phyloP scores from a whole-genome alignment of 2,888 invertebrate genomes.

The Branchellion lobata region DNA sequence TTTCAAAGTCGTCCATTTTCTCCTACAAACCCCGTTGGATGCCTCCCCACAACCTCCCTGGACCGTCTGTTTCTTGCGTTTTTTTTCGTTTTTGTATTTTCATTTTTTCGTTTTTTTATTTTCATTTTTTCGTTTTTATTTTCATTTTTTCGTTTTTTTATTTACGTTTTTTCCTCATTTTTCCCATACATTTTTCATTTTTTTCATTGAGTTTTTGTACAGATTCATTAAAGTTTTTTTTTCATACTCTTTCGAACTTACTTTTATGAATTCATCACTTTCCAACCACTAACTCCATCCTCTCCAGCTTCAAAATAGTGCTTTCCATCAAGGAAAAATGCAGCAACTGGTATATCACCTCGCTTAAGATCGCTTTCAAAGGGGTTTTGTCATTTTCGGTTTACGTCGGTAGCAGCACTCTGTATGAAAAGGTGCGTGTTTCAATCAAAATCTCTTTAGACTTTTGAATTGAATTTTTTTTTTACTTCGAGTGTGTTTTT shows the following conservation, averaged over 20 bases:
- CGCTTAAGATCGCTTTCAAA: background rate
- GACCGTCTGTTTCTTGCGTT: background rate
- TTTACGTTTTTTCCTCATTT: no score
- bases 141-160: no score
- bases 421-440: background rate
- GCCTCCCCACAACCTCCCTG: constrained; percentile 12
- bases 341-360: constrained; percentile 12
- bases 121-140: no score
- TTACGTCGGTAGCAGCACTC: background rate
- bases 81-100: no score
- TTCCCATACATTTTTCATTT: no score
- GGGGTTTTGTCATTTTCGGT: constrained; percentile 22
- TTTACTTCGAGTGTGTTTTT: background rate
- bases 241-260: no score
- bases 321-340: constrained; percentile 17
- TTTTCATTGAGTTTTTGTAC: no score
- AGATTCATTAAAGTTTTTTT: no score
- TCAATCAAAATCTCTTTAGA: background rate
- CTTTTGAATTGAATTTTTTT: background rate
- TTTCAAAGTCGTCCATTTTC: constrained; percentile 3
- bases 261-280: no score
- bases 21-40: background rate
- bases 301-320: constrained; percentile 3
- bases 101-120: no score
- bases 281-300: no score